Base-by-base conservation (phyloP, 2,797 vertebrate species). In the Anniella stebbinsi region DNA sequence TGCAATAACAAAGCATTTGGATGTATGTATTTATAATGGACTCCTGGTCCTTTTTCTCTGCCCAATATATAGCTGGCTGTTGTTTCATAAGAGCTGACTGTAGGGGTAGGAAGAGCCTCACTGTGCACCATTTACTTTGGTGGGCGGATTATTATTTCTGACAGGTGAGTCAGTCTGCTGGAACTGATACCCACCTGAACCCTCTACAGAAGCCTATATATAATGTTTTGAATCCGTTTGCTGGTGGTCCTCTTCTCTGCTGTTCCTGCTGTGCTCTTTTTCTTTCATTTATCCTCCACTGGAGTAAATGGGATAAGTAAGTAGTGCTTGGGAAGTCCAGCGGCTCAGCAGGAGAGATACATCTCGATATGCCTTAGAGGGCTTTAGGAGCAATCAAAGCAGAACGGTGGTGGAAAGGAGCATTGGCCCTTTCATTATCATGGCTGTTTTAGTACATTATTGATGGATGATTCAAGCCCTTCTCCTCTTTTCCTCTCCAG, bases 121-220 rank as follows among this genome's bases (percentile, higher is more conserved):
- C 28, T 92, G 36, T 60, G 28, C 89, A 89, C 36, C 36, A 91
- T 66, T 45, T 77, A 6, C 67, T 94, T 94, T 90, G 80, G 48
- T 72, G 86, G 73, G 69, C 73, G 87, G 45, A 90, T 95, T 87
- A 89, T 93, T 4, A 73, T 93, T 88, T 93, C 92, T 70, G 66
- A 91, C 89, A 91, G 81, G 83, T 89, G 93, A 93, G 90, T 91
- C 15, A 6, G 90, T 89, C 87, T 94, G 76, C 88, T 88, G 84
- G 80, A 95, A 95, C 83, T 0, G n/a, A 83, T 88, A 80, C 13
- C 93, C 83, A 11, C 89, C 83, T 76, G 84, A 94, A 80, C 36
- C 73, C 90, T 92, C 77, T 36, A 30, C 57, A 72, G 91, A 87
- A 92, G 78, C 45, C 66, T 72, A 69, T 48, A n/a, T 87, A 45